Conservation (phyloP, 1,140 invertebrate genomes). For the Penaeus indicus region DNA sequence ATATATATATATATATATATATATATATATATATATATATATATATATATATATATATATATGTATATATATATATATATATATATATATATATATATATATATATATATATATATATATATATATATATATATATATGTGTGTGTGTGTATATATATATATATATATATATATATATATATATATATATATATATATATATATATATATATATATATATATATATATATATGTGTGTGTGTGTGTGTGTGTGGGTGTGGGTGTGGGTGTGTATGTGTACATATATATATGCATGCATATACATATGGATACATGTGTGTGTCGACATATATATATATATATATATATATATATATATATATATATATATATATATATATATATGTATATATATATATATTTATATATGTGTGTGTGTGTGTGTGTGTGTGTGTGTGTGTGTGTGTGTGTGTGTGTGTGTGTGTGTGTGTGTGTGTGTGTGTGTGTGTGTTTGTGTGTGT, state of each 20-base stretch:
- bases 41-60: too few relatives aligned
- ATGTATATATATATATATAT: too few relatives aligned
- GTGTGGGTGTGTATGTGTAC: conserved; percentile 25
- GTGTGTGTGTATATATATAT: too few relatives aligned
- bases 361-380: neutral
- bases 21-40: too few relatives aligned
- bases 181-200: too few relatives aligned
- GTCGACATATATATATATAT: neutral
- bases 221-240: too few relatives aligned
- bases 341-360: conserved; percentile 2
- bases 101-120: too few relatives aligned
- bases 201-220: too few relatives aligned
- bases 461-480: conserved; percentile 32
- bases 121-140: too few relatives aligned
- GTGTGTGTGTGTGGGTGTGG: conserved; percentile 23
- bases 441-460: neutral
- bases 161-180: too few relatives aligned
- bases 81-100: too few relatives aligned
- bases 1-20: too few relatives aligned
- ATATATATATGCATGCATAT: conserved; percentile 12
- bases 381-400: neutral
- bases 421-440: neutral
- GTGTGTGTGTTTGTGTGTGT: conserved; percentile 31
- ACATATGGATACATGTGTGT: conserved; percentile 3
- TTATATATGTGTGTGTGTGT: neutral